These are phyloP conservation scores for Linnaemya tessellans DNA, from an alignment of 2,888 invertebrate species.

Conservation along the genomic window DNA sequence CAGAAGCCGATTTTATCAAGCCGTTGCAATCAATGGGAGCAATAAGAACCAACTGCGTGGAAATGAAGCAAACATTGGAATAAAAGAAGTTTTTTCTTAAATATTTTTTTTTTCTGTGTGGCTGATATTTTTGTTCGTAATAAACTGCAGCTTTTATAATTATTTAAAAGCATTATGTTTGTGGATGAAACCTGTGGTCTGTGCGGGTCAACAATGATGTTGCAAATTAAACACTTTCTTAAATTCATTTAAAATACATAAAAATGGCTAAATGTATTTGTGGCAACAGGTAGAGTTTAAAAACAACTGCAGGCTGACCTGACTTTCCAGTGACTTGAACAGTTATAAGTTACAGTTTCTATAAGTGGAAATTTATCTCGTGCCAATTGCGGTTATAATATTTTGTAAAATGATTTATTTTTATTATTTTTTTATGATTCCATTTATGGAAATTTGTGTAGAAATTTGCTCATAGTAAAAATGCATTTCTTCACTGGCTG, in stretches of 20 bases:
- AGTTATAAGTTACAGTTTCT: too few relatives aligned
- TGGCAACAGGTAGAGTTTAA: neutral
- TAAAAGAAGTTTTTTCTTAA: slow-evolving; percentile 29
- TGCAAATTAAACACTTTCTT: slow-evolving; percentile 60
- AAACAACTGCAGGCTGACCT: neutral
- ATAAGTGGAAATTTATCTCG: too few relatives aligned
- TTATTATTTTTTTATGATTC: too few relatives aligned
- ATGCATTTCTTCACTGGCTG: too few relatives aligned
- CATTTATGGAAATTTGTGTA: too few relatives aligned
- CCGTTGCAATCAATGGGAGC: slow-evolving; percentile 65
- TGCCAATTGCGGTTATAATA: too few relatives aligned
- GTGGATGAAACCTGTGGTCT: neutral
- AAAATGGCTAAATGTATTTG: neutral
- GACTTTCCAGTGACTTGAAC: too few relatives aligned
- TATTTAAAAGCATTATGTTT: slow-evolving; percentile 16
- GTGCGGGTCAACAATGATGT: slow-evolving; percentile 56
- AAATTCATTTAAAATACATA: neutral
- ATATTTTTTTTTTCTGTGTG: slow-evolving; percentile 19
- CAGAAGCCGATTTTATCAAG: slow-evolving; percentile 62
- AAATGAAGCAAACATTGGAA: slow-evolving; percentile 45
- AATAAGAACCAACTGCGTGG: slow-evolving; percentile 37
- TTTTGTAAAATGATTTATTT: too few relatives aligned
- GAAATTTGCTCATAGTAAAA: too few relatives aligned
- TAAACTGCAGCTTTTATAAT: slow-evolving; percentile 34
- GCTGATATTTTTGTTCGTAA: slow-evolving; percentile 27